A percentile compares a stretch with the other conserved stretches of the same genome.
Evolutionary conservation across 2,113 vertebrate species (phyloP).

Genomic region (Pogona vitticeps): DNA sequence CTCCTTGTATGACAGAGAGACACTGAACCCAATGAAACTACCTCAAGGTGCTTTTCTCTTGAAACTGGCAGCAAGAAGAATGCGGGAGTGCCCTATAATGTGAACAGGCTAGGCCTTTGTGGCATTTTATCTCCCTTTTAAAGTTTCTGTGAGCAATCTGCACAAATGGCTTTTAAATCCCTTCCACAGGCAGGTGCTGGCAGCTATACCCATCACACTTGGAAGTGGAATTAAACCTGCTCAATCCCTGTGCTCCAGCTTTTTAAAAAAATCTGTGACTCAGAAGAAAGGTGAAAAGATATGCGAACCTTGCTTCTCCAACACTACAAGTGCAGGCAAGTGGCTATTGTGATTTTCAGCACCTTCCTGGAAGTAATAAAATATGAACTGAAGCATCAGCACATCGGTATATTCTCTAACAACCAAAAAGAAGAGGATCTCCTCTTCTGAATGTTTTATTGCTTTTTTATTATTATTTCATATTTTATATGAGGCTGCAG

Average conservation of each 20-base stretch:
- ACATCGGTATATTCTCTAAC: slow-evolving; percentile 63
- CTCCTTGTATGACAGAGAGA: slow-evolving; percentile 8
- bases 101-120: background rate
- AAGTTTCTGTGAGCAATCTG: background rate
- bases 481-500: slow-evolving; percentile 76
- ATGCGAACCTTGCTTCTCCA: slow-evolving; percentile 46
- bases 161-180: slow-evolving; percentile 20
- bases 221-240: slow-evolving; percentile 16
- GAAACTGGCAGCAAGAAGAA: accelerated
- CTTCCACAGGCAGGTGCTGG: background rate
- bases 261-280: slow-evolving; percentile 25
- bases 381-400: slow-evolving; percentile 60
- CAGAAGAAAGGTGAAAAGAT: slow-evolving; percentile 19
- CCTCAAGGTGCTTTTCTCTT: background rate
- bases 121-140: slow-evolving; percentile 20
- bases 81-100: background rate
- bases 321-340: slow-evolving; percentile 38
- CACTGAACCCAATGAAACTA: slow-evolving; percentile 25
- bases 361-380: slow-evolving; percentile 67
- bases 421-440: slow-evolving; percentile 61
- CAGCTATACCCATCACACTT: background rate
- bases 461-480: slow-evolving; percentile 70
- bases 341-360: slow-evolving; percentile 67
- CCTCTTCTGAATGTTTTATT: slow-evolving; percentile 74
- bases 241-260: background rate